A percentile compares a stretch with the other conserved stretches of the same genome.
Conservation (phyloP, 2,888 invertebrate genomes). For the Cataglyphis altisquamis region DNA sequence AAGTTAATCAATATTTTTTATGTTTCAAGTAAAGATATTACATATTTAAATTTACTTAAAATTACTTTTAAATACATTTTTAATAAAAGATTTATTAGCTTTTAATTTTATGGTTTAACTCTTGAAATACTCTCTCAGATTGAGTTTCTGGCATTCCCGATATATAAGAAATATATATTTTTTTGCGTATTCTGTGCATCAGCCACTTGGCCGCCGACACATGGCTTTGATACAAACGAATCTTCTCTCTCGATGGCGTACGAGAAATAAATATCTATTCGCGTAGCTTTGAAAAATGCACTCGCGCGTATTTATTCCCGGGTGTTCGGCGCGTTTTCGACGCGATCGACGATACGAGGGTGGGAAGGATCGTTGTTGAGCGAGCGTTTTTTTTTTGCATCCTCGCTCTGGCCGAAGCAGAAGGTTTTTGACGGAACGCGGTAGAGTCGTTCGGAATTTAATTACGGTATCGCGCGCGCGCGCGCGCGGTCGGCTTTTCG, state of each 20-base stretch:
- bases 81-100: background rate
- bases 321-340: slow-evolving; percentile 2
- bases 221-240: slow-evolving; percentile 13
- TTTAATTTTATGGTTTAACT: background rate
- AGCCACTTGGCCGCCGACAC: background rate
- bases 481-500: slow-evolving; percentile 67
- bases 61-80: background rate
- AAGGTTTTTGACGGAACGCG: slow-evolving; percentile 69
- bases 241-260: background rate
- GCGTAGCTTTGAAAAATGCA: slow-evolving; percentile 43
- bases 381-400: slow-evolving; percentile 52
- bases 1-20: background rate
- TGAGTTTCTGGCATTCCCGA: background rate
- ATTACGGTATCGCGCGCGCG: slow-evolving; percentile 65
- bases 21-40: background rate
- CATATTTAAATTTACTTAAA: background rate
- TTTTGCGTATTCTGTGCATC: background rate
- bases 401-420: slow-evolving; percentile 30
- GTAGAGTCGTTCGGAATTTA: slow-evolving; percentile 73
- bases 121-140: background rate
- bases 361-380: background rate
- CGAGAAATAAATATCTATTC: slow-evolving; percentile 31
- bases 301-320: slow-evolving; percentile 32
- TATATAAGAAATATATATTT: background rate
- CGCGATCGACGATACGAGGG: slow-evolving; percentile 30